Conservation (phyloP, 2,113 vertebrate genomes). For the Elachura formosa region DNA sequence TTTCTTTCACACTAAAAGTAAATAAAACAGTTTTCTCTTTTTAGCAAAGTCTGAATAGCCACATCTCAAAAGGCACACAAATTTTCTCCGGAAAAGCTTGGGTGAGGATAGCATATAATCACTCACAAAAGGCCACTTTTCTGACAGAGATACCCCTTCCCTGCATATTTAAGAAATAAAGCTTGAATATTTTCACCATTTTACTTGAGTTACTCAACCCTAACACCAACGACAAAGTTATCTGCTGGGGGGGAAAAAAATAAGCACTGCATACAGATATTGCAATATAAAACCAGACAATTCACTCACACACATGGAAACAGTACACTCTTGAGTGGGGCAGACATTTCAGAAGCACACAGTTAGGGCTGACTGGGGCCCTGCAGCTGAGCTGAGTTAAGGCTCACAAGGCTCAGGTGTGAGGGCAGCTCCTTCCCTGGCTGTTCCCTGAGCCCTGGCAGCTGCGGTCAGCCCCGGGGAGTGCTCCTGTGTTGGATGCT, state of each 20-base stretch:
- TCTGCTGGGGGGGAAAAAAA: not conserved
- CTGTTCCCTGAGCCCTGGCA: rapidly evolving
- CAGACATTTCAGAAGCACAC: rapidly evolving
- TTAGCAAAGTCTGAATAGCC: not conserved
- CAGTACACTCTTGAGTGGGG: not conserved
- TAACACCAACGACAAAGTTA: not conserved
- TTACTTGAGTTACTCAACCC: not conserved
- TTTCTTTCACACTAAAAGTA: not conserved
- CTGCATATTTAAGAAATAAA: not conserved
- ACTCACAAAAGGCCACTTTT: not conserved
- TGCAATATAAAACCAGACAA: rapidly evolving
- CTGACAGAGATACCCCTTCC: not conserved
- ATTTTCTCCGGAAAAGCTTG: not conserved
- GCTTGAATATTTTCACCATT: not conserved
- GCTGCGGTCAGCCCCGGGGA: rapidly evolving
- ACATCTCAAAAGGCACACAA: rapidly evolving
- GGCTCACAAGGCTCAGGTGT: rapidly evolving
- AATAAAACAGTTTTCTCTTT: not conserved
- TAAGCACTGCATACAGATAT: rapidly evolving
- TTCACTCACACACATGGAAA: rapidly evolving
- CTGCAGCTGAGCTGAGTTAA: not conserved
- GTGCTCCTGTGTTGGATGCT: rapidly evolving
- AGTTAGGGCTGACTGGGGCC: not conserved
- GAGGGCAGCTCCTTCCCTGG: not conserved
- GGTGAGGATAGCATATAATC: not conserved